Evolutionary conservation across 2,888 invertebrate genomes (phyloP).

Genomic region (Laspeyria flexula): DNA sequence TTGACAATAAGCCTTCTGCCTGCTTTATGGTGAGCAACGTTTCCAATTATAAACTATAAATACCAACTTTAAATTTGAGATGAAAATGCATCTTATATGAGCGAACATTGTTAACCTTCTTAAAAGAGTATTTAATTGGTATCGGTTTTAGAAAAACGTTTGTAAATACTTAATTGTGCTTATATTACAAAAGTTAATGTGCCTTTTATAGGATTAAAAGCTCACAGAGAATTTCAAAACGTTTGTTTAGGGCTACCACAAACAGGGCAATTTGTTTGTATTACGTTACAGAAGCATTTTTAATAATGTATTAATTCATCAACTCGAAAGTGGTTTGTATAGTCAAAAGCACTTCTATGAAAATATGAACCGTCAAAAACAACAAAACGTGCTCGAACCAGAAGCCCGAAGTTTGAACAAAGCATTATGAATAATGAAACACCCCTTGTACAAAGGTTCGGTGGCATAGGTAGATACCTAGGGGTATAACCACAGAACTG

Average conservation of each 20-base stretch:
- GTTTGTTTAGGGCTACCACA: constrained; percentile 9
- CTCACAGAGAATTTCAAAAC: not conserved
- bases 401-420: constrained; percentile 72
- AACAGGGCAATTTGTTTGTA: constrained; percentile 12
- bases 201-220: no score
- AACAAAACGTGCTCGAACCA: constrained; percentile 70
- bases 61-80: no score
- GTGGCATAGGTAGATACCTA: constrained; percentile 36
- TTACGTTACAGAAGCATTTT: constrained; percentile 1
- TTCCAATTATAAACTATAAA: no score
- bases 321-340: constrained; percentile 16
- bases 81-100: no score
- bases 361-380: constrained; percentile 69
- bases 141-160: no score
- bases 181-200: no score
- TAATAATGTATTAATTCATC: constrained; percentile 15
- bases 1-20: no score
- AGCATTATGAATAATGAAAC: constrained; percentile 85
- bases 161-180: no score
- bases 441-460: constrained; percentile 65
- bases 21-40: no score
- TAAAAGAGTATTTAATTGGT: no score
- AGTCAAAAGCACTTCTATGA: constrained; percentile 34
- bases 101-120: no score
- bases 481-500: constrained; percentile 56